Evolutionary conservation across 2,888 invertebrate species (phyloP), one percentile per base, ranked within the genome.

Genomic region (Eupithecia insigniata): DNA sequence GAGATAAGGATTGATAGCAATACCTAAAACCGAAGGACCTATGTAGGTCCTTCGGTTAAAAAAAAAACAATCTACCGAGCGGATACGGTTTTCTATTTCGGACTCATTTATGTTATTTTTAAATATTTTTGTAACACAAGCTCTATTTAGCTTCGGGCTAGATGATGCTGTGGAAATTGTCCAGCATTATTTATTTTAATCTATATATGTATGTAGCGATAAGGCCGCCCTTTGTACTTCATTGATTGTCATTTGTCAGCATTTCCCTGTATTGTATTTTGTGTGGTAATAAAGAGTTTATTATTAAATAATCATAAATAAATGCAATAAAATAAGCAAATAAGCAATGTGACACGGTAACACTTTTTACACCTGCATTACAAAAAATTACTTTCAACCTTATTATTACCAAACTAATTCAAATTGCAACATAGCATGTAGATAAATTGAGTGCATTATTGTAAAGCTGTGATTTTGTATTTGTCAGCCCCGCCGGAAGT

Each of bases 401-500:
- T n/a, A n/a, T 62, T n/a, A 62, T 10, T 30, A 39, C 5, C 12
- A 60, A 14, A 22, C 22, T 64, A 5, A 64, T 16, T 62, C 22
- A 14, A 62, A 22, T 36, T 22, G 34, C 62, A 36, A 22, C 36
- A 22, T 36, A 22, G 36, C 6, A 22, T 64, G 26, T n/a, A 46
- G 14, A 64, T 26, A 34, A 28, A 30, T 62, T 76, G 69, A 68
- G 75, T 69, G 12, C 43, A 75, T 32, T 70, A 67, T 73, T 39
- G 61, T 69, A 60, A 69, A 69, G 32, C 39, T 61, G 34, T 64
- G 71, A 74, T 74, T 74, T 39, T 64, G 70, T 74, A 69, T 74
- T 71, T 74, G 71, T 71, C 67, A 83, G 84, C 83, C 87, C 89
- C 87, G 84, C 87, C 92, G 93, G 93, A 93, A 90, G 92, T 90